phyloP scores from a whole-genome alignment of 1,140 invertebrate species.

The Drosophila miranda region DNA sequence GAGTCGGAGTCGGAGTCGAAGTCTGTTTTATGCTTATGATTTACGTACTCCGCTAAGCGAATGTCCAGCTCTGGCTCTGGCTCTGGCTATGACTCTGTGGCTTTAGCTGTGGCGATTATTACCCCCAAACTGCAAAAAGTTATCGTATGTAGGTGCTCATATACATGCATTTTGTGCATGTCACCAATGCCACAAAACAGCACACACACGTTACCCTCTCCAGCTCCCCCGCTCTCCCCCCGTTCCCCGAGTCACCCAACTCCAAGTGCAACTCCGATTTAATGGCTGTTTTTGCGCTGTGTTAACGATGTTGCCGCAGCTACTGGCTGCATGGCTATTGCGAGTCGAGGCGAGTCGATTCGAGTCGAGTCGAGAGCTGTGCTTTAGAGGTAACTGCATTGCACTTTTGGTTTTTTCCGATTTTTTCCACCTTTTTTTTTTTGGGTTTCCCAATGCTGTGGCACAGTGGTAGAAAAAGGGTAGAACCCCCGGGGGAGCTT shows the following conservation, averaged over 20 bases:
- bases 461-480: constrained; percentile 27
- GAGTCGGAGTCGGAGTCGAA: constrained; percentile 24
- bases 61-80: constrained; percentile 45
- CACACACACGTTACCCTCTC: too few species aligned
- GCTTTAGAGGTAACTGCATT: constrained; percentile 56
- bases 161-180: constrained; percentile 80
- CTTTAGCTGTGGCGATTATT: constrained; percentile 63
- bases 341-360: too few species aligned
- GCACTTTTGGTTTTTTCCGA: constrained; percentile 47
- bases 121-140: constrained; percentile 58
- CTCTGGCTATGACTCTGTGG: neutral
- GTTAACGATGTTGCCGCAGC: constrained; percentile 74
- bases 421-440: constrained; percentile 4
- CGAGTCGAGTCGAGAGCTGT: constrained; percentile 35
- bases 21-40: constrained; percentile 70
- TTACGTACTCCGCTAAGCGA: constrained; percentile 62
- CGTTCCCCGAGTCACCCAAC: constrained; percentile 11
- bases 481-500: too few species aligned
- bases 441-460: constrained; percentile 20
- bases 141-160: constrained; percentile 76
- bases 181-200: constrained; percentile 59
- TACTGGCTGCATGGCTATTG: constrained; percentile 41
- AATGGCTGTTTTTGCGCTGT: constrained; percentile 75
- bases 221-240: neutral
- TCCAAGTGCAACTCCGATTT: constrained; percentile 56